These are phyloP conservation scores for Lasius platythorax DNA, from an alignment of 2,888 invertebrate species.

Conservation along the genomic window DNA sequence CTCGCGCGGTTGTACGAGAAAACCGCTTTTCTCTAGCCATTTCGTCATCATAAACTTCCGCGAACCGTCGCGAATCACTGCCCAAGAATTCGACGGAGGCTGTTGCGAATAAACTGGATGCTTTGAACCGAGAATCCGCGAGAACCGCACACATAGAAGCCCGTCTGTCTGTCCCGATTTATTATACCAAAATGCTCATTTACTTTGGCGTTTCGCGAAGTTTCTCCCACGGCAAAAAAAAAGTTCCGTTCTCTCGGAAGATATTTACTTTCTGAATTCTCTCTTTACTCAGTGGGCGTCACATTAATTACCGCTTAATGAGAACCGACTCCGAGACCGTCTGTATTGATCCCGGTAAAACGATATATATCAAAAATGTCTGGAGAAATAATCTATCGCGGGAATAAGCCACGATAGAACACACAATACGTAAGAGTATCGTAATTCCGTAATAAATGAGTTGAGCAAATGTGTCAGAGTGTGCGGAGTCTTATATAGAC, in stretches of 20 bases:
- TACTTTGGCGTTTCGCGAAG: slow-evolving; percentile 1
- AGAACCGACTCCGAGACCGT: not conserved
- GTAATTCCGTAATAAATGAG: not conserved
- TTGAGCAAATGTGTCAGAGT: slow-evolving; percentile 5
- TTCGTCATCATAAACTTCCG: slow-evolving; percentile 72
- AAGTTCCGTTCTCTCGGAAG: not conserved
- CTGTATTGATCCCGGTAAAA: not conserved
- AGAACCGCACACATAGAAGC: not conserved
- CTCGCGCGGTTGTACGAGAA: slow-evolving; percentile 42
- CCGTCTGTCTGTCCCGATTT: not conserved
- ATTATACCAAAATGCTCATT: slow-evolving; percentile 10
- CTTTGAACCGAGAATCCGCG: slow-evolving; percentile 32
- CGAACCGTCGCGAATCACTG: slow-evolving; percentile 65
- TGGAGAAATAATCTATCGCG: not conserved
- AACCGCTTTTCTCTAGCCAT: slow-evolving; percentile 56
- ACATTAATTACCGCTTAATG: not conserved
- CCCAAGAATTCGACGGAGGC: slow-evolving; percentile 63
- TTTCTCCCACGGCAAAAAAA: not conserved
- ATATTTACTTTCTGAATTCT: not conserved
- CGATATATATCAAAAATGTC: not conserved
- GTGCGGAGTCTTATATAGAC: not conserved
- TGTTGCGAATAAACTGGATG: slow-evolving; percentile 37
- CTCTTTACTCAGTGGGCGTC: not conserved
- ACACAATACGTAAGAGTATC: not conserved
- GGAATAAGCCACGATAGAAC: not conserved